Evolutionary conservation across 2,113 vertebrate genomes (phyloP).

Genomic region (Phocoena phocoena): DNA sequence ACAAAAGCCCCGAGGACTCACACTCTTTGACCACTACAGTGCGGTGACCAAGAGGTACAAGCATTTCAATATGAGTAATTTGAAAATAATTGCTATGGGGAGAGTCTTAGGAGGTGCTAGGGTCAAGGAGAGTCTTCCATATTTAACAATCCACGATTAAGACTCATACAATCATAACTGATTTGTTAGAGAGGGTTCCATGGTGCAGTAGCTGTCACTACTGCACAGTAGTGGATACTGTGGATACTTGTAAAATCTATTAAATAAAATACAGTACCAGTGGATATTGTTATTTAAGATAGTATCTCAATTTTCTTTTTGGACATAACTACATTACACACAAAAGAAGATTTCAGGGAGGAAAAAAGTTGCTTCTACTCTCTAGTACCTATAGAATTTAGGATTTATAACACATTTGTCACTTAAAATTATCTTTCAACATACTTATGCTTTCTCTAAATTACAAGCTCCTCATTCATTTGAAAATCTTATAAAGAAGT

Average conservation of each 20-base stretch:
- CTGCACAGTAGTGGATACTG: background rate
- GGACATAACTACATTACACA: background rate
- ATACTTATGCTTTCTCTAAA: background rate
- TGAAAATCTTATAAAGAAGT: background rate
- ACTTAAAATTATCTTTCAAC: background rate
- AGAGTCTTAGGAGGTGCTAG: background rate
- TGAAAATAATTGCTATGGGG: background rate
- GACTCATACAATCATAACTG: background rate
- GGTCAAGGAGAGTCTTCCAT: background rate
- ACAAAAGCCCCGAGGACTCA: background rate
- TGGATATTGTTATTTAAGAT: background rate
- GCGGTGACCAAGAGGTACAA: background rate
- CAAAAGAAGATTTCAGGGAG: background rate
- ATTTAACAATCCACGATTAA: background rate
- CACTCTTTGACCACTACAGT: background rate
- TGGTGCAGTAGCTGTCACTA: background rate
- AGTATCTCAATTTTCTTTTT: background rate
- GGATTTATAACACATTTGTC: background rate
- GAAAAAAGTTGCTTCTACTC: background rate
- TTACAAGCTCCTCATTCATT: background rate
- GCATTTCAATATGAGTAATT: background rate
- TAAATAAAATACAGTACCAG: background rate
- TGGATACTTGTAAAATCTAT: background rate
- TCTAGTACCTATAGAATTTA: background rate
- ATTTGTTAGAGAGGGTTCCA: background rate